Conservation (phyloP, 2,113 vertebrate genomes). For the Cinclus cinclus region DNA sequence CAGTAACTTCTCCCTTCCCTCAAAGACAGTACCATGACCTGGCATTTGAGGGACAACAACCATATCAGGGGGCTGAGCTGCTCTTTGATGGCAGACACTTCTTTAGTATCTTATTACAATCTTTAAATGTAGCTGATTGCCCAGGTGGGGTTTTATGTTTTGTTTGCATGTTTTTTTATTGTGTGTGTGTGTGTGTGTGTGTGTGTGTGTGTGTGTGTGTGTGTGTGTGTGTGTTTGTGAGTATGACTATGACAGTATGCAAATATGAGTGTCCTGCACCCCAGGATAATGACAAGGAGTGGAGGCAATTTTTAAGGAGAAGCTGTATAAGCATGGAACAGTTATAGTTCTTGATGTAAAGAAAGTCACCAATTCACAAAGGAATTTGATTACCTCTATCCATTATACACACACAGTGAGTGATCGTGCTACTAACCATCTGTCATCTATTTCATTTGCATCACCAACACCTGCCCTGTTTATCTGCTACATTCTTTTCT, state of each 20-base stretch:
- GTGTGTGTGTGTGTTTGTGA: not conserved
- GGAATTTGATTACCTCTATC: slow-evolving; percentile 99
- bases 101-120: not conserved
- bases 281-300: slow-evolving; percentile 42
- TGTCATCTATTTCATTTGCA: slow-evolving; percentile 99
- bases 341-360: slow-evolving; percentile 89
- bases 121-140: slow-evolving; percentile 16
- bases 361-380: slow-evolving; percentile 97
- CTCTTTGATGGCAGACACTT: not conserved
- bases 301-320: slow-evolving; percentile 58
- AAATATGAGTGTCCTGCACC: slow-evolving; percentile 42
- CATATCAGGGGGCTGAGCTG: accelerated
- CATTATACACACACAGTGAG: slow-evolving; percentile 97
- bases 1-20: not conserved
- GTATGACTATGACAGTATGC: not conserved
- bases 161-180: not conserved
- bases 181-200: not conserved
- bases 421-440: slow-evolving; percentile 95
- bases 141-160: slow-evolving; percentile 30
- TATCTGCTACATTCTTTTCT: slow-evolving; percentile 92
- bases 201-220: too few species aligned
- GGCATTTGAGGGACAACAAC: not conserved
- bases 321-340: slow-evolving; percentile 38
- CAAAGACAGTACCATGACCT: not conserved
- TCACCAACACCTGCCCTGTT: slow-evolving; percentile 99